Base-by-base conservation (phyloP, 2,797 vertebrate genomes). In the Enteromius treurensis region DNA sequence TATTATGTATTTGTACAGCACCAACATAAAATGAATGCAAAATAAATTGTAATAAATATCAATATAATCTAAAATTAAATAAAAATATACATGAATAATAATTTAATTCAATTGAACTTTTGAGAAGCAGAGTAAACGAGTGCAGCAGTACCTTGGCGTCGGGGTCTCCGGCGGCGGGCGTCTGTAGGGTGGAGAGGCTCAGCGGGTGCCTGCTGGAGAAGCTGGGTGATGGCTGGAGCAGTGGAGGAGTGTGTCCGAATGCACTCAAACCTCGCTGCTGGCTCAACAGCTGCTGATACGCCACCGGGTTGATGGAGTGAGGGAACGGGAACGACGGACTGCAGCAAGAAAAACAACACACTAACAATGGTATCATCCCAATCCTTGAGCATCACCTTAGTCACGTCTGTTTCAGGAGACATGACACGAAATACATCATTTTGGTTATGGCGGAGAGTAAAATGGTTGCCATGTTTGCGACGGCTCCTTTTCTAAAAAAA, bases 241-340 rank as follows among this genome's bases (percentile, higher is more conserved):
- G 92, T 1, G 97, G 96, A 1, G 97, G 95, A 0, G 96, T 96
- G 92, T 97, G 97, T 58, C 96, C 96, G 0, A 99, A 98, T 82
- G 97, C 94, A 3, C 96, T 95, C 80, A 97, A 93, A 19, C 96
- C 92, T 68, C 97, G 95, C 92, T 98, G 97, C 87, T 93, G 97
- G 87, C 96, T 93, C 67, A 99, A 94, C 83, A 98, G 96, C 92
- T 98, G 97, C 92, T 98, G 97, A 10, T 98, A 96, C 0, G 97
- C 95, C 93, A 97, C 85, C 0, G 97, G 96, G 89, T 96, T 98
- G 89, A 98, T 95, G 80, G 95, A 95, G 45, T 96, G 97, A 7
- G 96, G 96, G 86, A 99, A 98, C 51, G 96, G 94, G 89, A 99
- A 97, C 0, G 97, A 96, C 0, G 97, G 97, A 88, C 98, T 99